These are phyloP conservation scores for Catostomus latipinnis DNA, from an alignment of 2,797 vertebrate species.

Conservation along the genomic window DNA sequence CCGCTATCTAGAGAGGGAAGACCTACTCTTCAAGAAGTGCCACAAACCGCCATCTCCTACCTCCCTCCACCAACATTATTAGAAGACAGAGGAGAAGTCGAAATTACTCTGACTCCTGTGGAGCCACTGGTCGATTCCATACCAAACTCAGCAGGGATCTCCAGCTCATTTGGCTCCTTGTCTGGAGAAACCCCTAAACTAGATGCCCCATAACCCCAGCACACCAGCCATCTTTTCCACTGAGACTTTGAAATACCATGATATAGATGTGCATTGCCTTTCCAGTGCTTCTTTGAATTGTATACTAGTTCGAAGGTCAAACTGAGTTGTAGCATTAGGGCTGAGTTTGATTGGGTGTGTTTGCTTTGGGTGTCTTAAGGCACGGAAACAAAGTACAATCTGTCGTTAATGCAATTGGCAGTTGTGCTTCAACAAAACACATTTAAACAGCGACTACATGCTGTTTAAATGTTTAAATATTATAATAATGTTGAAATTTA, in stretches of 20 bases:
- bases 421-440: conserved; percentile 1
- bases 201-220: conserved; percentile 22
- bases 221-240: background rate
- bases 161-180: conserved; percentile 17
- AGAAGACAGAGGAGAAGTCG: conserved; percentile 70
- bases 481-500: no score
- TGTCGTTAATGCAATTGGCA: conserved; percentile 3
- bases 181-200: conserved; percentile 16
- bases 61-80: conserved; percentile 66
- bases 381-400: conserved; percentile 2
- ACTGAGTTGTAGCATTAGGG: conserved; percentile 12
- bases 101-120: conserved; percentile 73
- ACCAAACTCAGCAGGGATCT: conserved; percentile 14
- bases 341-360: conserved; percentile 36
- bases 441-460: conserved; percentile 43
- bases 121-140: conserved; percentile 54
- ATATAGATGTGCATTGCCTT: conserved; percentile 36
- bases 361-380: conserved; percentile 23
- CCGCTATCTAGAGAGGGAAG: conserved; percentile 56
- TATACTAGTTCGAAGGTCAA: conserved; percentile 7
- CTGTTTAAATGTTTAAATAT: conserved; percentile 4
- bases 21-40: conserved; percentile 31
- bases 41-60: background rate
- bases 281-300: conserved; percentile 20
- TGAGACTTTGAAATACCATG: conserved; percentile 16